Conservation (phyloP, 2,797 vertebrate species). For the Eupleurogrammus muticus region DNA sequence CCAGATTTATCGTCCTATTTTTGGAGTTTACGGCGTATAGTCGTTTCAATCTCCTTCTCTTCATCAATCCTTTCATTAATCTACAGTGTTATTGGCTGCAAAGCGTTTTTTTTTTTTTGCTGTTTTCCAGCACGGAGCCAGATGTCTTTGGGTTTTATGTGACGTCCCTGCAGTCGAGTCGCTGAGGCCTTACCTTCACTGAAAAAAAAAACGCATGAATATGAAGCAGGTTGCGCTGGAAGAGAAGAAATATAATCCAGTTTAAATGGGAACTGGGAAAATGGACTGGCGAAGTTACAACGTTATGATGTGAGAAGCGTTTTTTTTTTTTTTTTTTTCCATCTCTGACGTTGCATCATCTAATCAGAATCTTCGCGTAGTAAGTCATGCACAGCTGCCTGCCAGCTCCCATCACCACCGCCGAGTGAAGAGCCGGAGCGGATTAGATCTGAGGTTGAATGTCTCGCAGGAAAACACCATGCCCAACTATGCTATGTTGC, state of each 20-base stretch:
- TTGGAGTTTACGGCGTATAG: constrained; percentile 5
- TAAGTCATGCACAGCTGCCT: constrained; percentile 49
- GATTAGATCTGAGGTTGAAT: constrained; percentile 78
- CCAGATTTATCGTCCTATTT: constrained; percentile 34
- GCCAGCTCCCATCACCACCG: constrained; percentile 37
- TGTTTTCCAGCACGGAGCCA: background rate
- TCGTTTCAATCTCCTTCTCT: constrained; percentile 29
- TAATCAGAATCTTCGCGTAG: constrained; percentile 27
- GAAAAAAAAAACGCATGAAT: constrained; percentile 36
- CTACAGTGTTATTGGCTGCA: background rate
- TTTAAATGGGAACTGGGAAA: constrained; percentile 30
- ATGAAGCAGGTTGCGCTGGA: constrained; percentile 14
- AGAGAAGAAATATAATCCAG: constrained; percentile 1
- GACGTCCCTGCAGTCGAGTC: constrained; percentile 5
- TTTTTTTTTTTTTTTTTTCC: too few relatives aligned
- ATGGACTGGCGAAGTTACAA: background rate
- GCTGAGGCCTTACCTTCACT: constrained; percentile 17
- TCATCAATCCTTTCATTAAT: constrained; percentile 4
- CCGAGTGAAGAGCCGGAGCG: constrained; percentile 39
- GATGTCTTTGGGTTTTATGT: constrained; percentile 13
- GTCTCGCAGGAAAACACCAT: constrained; percentile 74
- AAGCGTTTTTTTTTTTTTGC: background rate
- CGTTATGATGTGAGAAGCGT: constrained; percentile 6
- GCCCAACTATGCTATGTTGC: constrained; percentile 71
- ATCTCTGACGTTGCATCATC: constrained; percentile 25